Percentiles rank a stretch among this genome's conserved stretches.
Conservation (phyloP, 2,113 vertebrate species). For the Zosterops japonicus region DNA sequence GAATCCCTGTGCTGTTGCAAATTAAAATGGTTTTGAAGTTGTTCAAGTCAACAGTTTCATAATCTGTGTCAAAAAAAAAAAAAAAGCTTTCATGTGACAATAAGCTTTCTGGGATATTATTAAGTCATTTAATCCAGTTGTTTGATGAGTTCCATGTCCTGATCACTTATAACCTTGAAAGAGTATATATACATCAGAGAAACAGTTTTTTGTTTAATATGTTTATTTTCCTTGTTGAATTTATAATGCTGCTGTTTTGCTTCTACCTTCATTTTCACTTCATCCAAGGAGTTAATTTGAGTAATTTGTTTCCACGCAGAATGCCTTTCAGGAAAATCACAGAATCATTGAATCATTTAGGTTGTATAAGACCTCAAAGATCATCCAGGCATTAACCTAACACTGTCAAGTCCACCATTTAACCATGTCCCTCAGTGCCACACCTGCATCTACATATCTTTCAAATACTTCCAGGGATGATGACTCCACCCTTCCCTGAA, state of each 20-base stretch:
- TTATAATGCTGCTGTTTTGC: not conserved
- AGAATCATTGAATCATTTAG: not conserved
- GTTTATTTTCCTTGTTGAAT: conserved; percentile 1
- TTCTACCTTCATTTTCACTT: not conserved
- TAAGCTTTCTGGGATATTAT: not conserved
- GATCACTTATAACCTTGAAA: not conserved
- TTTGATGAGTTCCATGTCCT: not conserved
- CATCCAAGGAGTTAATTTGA: not conserved
- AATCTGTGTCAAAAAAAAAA: not conserved
- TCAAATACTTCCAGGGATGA: not conserved
- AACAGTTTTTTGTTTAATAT: not conserved
- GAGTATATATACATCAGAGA: not conserved
- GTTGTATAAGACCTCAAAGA: not conserved
- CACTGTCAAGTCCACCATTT: not conserved
- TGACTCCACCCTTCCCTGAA: not conserved
- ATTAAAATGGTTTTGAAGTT: conserved; percentile 20
- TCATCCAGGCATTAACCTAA: not conserved
- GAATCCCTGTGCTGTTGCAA: not conserved
- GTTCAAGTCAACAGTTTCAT: not conserved
- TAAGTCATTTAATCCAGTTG: conserved; percentile 25
- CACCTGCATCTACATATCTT: not conserved
- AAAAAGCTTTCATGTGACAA: conserved; percentile 21
- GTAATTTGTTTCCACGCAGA: not conserved
- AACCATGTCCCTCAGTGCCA: not conserved
- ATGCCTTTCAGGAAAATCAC: not conserved